Evolutionary conservation across 1,140 invertebrate genomes (phyloP), one percentile per base, ranked within the genome.

Genomic region (Delia radicum): DNA sequence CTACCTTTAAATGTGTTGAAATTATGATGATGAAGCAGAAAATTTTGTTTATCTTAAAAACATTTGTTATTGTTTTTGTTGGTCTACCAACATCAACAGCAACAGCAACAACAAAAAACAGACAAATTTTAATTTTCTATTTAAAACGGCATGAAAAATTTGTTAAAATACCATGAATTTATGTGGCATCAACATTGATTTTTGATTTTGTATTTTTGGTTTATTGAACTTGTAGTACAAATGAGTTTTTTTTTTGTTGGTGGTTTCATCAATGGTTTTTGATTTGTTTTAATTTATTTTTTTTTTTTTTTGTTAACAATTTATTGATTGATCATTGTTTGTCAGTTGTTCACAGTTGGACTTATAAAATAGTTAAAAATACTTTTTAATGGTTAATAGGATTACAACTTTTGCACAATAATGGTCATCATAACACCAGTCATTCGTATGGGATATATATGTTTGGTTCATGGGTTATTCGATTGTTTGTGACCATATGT

Each of bases 291-390:
- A 5, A 3, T 29, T 29, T 15, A 28, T 31, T 27, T 1, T 63
- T 6, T 24, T 12, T 5, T 3, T 24, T 24, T 67, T 29, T 10
- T 69, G 18, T 69, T 69, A 69, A 69, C 65, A 69, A 69, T 69
- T 69, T 33, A 69, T 69, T 69, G 65, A 69, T 69, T 69, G 65
- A 69, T 69, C 65, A 69, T 69, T 69, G 65, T 69, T 69, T 69
- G 65, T 69, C 31, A 69, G 65, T 69, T 69, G 29, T 69, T 69
- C 65, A 69, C 65, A 69, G 65, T 69, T 69, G 65, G 65, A 69
- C 27, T 33, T 69, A 10, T 2, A 37, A 7, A 21, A 37, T 33
- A 55, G n/a, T 8, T 24, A 10, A 24, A 4, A 69, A 69, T 33
- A 15, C 24, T 65, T 27, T 65, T 67, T 31, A 4, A 4, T 65